phyloP scores from a whole-genome alignment of 2,888 invertebrate genomes.

The Cosmopolites sordidus region DNA sequence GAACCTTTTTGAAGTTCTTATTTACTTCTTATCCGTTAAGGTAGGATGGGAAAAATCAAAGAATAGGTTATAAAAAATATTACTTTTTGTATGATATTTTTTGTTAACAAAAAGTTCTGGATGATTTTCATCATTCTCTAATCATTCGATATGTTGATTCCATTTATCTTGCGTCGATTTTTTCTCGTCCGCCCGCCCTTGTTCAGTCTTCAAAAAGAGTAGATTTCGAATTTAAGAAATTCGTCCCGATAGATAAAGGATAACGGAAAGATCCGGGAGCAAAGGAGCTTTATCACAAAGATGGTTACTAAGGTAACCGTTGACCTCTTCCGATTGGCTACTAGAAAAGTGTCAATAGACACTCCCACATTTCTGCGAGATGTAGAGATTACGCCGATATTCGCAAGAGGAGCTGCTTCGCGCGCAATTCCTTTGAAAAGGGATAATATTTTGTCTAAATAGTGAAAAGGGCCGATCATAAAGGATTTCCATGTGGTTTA shows the following conservation, averaged over 20 bases:
- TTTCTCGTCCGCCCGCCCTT: constrained; percentile 1
- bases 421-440: constrained; percentile 18
- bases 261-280: constrained; percentile 24
- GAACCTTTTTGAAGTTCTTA: too few relatives aligned
- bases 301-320: constrained; percentile 44
- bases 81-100: background rate
- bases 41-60: too few relatives aligned
- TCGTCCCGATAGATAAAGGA: constrained; percentile 25
- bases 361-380: constrained; percentile 37
- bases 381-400: constrained; percentile 17
- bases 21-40: too few relatives aligned
- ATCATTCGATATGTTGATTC: constrained; percentile 14
- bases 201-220: constrained; percentile 10
- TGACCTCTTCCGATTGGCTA: constrained; percentile 45
- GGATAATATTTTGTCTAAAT: constrained; percentile 16
- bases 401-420: constrained; percentile 13
- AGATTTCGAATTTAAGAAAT: constrained; percentile 22
- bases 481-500: constrained; percentile 17
- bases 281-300: constrained; percentile 39
- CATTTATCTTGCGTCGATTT: constrained; percentile 8
- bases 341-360: constrained; percentile 46
- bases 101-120: constrained; percentile 5
- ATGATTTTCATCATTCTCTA: constrained; percentile 4
- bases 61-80: too few relatives aligned
- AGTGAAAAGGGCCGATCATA: constrained; percentile 10